These are phyloP conservation scores for Gorilla gorilla DNA, from an alignment of 2,113 vertebrate species.

Conservation along the genomic window DNA sequence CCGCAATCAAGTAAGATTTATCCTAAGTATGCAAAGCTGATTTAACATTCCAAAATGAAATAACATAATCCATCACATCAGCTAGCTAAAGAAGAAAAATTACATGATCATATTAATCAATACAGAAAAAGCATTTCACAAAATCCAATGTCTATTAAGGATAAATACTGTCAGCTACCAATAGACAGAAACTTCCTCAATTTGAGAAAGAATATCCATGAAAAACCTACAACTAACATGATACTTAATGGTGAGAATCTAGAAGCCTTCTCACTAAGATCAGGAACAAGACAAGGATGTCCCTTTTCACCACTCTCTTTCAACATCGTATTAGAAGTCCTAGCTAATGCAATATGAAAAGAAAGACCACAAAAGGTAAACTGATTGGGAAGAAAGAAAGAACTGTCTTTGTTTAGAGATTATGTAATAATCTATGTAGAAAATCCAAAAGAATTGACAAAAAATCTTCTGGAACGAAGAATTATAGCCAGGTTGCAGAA, in stretches of 20 bases:
- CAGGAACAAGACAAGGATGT: neutral
- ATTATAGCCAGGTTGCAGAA: neutral
- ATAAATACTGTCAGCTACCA: neutral
- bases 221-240: neutral
- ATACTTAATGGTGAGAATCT: neutral
- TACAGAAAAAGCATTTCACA: neutral
- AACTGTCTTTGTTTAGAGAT: neutral
- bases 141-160: neutral
- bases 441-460: neutral
- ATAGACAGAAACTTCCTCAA: neutral
- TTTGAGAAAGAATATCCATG: neutral
- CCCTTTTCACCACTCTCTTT: neutral
- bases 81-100: neutral
- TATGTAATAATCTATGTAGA: neutral
- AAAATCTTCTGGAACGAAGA: neutral
- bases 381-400: neutral
- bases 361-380: too few relatives aligned
- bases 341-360: neutral
- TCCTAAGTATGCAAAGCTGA: neutral
- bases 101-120: neutral
- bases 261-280: neutral
- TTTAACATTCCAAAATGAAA: neutral
- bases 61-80: neutral
- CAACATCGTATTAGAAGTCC: neutral
- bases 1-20: neutral